These are phyloP conservation scores for Euplexia lucipara DNA, from an alignment of 2,888 invertebrate species.

Conservation along the genomic window DNA sequence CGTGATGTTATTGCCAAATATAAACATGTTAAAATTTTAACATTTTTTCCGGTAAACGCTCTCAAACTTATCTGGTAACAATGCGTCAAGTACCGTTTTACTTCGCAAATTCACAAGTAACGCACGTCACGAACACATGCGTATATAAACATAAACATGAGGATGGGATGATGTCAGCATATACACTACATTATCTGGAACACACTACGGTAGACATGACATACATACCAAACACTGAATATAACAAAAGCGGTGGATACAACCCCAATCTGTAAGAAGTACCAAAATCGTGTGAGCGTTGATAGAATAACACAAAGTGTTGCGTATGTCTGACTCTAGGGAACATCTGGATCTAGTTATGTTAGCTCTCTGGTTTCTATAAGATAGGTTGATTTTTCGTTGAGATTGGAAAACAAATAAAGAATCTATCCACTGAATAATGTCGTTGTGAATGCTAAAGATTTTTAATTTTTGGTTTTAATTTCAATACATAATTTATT, in stretches of 20 bases:
- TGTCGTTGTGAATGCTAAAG: too few relatives aligned
- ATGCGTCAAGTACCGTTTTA: slow-evolving; percentile 26
- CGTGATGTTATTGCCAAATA: too few relatives aligned
- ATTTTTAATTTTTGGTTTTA: too few relatives aligned
- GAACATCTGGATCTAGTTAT: too few relatives aligned
- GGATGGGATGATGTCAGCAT: background rate
- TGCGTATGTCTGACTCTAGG: background rate
- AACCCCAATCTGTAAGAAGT: background rate
- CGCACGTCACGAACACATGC: slow-evolving; percentile 58
- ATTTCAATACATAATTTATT: too few relatives aligned
- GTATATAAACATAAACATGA: slow-evolving; percentile 57
- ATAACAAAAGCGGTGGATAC: background rate
- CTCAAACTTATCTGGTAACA: too few relatives aligned
- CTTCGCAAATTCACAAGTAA: slow-evolving; percentile 50
- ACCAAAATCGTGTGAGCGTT: background rate
- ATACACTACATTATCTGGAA: background rate
- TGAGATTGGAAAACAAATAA: too few relatives aligned
- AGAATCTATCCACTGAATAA: too few relatives aligned
- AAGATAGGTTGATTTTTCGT: too few relatives aligned
- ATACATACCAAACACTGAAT: background rate
- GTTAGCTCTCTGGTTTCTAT: too few relatives aligned
- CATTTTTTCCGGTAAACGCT: too few relatives aligned
- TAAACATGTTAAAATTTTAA: too few relatives aligned
- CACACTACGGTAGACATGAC: background rate
- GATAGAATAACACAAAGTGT: background rate